Conservation (phyloP, 2,888 invertebrate genomes). For the Caenorhabditis virilis region DNA sequence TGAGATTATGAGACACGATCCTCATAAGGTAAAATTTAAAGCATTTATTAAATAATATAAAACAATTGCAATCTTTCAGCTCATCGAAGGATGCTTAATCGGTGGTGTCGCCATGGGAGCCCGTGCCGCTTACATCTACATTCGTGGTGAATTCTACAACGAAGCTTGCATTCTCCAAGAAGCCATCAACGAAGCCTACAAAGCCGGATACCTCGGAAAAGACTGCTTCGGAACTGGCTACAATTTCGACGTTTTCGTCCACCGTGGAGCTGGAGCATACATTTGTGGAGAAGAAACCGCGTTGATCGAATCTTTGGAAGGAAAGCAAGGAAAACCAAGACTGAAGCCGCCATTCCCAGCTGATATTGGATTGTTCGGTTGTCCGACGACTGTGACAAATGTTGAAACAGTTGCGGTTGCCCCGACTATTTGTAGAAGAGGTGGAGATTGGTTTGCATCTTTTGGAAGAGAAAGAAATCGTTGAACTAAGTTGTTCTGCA, state of each 20-base stretch:
- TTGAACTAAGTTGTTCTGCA: constrained; percentile 94
- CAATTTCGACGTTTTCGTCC: constrained; percentile 92
- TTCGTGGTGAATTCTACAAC: constrained; percentile 98
- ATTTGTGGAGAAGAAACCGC: constrained; percentile 99
- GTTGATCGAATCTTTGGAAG: constrained; percentile 96
- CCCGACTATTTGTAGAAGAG: constrained; percentile 92
- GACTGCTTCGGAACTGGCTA: constrained; percentile 94
- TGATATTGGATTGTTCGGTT: constrained; percentile 94
- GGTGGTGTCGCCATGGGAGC: constrained; percentile 90
- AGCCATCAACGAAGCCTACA: constrained; percentile 68
- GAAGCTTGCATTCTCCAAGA: constrained; percentile 97
- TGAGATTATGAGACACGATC: constrained; percentile 98
- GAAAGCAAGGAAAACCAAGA: constrained; percentile 93
- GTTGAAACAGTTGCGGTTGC: constrained; percentile 98
- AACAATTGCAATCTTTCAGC: constrained; percentile 22
- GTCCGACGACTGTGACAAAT: constrained; percentile 95
- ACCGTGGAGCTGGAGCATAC: constrained; percentile 97
- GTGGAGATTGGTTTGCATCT: constrained; percentile 92
- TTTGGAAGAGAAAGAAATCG: constrained; percentile 95
- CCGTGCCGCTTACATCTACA: constrained; percentile 92
- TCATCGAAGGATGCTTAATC: constrained; percentile 83
- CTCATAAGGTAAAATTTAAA: constrained; percentile 82
- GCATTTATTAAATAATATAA: background rate
- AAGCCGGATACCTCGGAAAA: constrained; percentile 84
- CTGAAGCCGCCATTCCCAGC: constrained; percentile 99